Evolutionary conservation across 2,888 invertebrate species (phyloP), one percentile per base, ranked within the genome.

Genomic region (Spilosoma lubricipeda): DNA sequence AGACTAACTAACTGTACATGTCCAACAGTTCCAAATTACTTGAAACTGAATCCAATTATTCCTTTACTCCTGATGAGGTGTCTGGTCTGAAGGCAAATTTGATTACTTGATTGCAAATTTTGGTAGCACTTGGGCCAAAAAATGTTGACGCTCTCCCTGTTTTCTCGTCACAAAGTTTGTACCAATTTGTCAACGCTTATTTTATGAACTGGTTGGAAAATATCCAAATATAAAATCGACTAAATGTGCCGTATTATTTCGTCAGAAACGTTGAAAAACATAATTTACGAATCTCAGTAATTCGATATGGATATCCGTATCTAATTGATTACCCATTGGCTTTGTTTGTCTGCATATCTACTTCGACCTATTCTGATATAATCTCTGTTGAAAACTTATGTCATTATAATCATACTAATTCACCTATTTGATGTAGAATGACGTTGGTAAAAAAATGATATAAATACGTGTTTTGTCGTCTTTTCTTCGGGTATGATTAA

Each of bases 41-140:
- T 79, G 67, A 67, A 69, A 48, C 77, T 74, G 71, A 85, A 89
- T 89, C 81, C 70, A 83, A 85, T 90, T 88, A 89, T 77, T 77
- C 75, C 77, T 82, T 82, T 71, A 82, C 83, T 70, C 71, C 72
- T 71, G 74, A 77, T 74, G 76, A 78, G 68, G 76, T 80, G 77
- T 82, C 76, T 74, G 77, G 71, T 76, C 71, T 72, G 79, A 82
- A 87, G 78, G 80, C 74, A 86, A 91, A 91, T 89, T 82, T 73
- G 85, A 90, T 92, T 91, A 91, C 88, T 85, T 90, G 90, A 92
- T 92, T 92, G 90, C 86, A 77, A 87, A 88, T 86, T 85, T 82
- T 73, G 75, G 59, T 65, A 67, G 27, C 67, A 36, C n/a, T 68
- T 8, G 13, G 48, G 75, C 42, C 65, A 76, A 81, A 78, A 76